Percentiles rank a stretch among this genome's conserved stretches.
Evolutionary conservation across 1,140 invertebrate species (phyloP).

Genomic region (Drosophila yakuba): DNA sequence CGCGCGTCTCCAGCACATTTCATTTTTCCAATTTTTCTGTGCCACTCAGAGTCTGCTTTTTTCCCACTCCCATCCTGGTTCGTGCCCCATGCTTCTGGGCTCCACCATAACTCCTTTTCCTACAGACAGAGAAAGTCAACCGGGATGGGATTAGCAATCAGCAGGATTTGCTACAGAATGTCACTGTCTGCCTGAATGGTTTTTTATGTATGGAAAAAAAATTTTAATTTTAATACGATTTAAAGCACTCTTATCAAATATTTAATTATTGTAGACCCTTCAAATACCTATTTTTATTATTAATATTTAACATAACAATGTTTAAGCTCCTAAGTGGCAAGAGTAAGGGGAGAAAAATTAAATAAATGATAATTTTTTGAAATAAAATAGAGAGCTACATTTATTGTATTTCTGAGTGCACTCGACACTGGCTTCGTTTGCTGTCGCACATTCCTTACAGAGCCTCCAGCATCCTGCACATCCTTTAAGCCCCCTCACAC

Average conservation of each 20-base stretch:
- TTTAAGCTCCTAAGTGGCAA: not conserved
- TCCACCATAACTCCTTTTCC: not conserved
- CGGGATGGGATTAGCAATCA: not conserved
- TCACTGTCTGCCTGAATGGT: not conserved
- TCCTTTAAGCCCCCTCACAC: not conserved
- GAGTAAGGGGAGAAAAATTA: not conserved
- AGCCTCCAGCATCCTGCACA: slow-evolving; percentile 1
- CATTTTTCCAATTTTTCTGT: slow-evolving; percentile 65
- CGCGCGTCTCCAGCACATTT: slow-evolving; percentile 44
- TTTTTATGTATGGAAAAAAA: not conserved
- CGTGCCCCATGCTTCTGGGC: not conserved
- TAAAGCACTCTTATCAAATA: too few relatives aligned
- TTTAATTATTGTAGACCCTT: not conserved
- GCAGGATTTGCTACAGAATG: not conserved
- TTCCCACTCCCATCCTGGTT: slow-evolving; percentile 14
- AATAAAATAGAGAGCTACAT: not conserved
- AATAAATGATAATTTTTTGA: not conserved
- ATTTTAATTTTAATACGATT: too few relatives aligned
- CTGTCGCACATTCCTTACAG: slow-evolving; percentile 27
- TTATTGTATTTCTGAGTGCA: slow-evolving; percentile 4
- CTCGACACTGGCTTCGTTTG: slow-evolving; percentile 23
- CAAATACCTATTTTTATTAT: too few relatives aligned
- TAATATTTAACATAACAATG: too few relatives aligned
- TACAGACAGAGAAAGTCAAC: not conserved
- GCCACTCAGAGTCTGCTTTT: slow-evolving; percentile 50